phyloP scores from a whole-genome alignment of 2,888 invertebrate genomes.

The Archips xylosteana region DNA sequence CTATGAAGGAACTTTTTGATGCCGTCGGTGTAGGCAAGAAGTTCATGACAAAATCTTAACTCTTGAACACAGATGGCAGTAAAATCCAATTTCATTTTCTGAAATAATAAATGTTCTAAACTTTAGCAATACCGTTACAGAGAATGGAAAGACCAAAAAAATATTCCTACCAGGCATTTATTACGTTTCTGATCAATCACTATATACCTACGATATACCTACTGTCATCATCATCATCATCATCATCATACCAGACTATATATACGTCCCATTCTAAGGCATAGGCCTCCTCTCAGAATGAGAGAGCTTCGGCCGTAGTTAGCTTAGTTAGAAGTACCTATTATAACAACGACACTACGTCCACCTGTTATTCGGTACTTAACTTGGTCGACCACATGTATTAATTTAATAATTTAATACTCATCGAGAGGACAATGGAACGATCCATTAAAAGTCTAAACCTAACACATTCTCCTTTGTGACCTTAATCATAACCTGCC shows the following conservation, averaged over 20 bases:
- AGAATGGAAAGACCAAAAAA: background rate
- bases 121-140: background rate
- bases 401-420: background rate
- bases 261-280: too few relatives aligned
- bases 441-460: conserved; percentile 42
- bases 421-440: background rate
- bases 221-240: too few relatives aligned
- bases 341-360: too few relatives aligned
- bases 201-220: too few relatives aligned
- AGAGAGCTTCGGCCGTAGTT: too few relatives aligned
- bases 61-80: background rate
- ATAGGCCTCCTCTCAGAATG: too few relatives aligned
- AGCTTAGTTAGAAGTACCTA: too few relatives aligned
- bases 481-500: conserved; percentile 82
- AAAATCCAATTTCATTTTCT: background rate
- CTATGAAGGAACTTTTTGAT: background rate
- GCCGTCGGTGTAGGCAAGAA: background rate
- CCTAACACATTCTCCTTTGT: conserved; percentile 65
- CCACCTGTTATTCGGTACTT: too few relatives aligned
- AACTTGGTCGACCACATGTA: background rate
- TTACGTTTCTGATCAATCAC: too few relatives aligned
- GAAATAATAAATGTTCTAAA: background rate
- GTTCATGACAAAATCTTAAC: background rate
- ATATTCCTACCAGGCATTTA: too few relatives aligned
- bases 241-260: too few relatives aligned